phyloP scores from a whole-genome alignment of 1,140 invertebrate genomes.

The Uloborus diversus region DNA sequence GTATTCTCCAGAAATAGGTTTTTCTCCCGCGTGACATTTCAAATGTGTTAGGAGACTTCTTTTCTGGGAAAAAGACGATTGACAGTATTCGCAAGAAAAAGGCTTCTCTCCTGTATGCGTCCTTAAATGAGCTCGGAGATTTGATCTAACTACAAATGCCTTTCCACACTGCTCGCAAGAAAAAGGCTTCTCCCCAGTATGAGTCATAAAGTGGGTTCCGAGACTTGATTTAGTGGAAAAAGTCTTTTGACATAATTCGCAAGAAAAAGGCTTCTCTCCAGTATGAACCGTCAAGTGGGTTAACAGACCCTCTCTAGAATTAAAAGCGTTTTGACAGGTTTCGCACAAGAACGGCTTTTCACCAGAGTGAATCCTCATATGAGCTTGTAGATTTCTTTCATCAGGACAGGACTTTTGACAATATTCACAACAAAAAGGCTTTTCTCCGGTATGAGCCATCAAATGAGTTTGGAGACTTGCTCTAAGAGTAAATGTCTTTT shows the following conservation, averaged over 20 bases:
- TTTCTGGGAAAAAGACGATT: not conserved
- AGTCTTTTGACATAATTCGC: slow-evolving; percentile 65
- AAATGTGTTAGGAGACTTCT: not conserved
- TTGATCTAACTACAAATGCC: not conserved
- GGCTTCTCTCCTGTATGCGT: not conserved
- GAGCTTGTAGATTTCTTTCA: no score
- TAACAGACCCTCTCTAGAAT: not conserved
- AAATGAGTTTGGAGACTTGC: not conserved
- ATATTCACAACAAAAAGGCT: no score
- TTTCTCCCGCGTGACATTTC: not conserved
- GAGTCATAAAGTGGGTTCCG: not conserved
- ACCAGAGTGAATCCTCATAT: no score
- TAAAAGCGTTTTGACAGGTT: not conserved
- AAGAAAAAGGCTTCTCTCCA: slow-evolving; percentile 66
- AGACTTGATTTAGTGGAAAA: not conserved
- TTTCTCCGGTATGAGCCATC: not conserved
- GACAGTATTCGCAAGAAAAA: not conserved
- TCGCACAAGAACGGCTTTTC: not conserved
- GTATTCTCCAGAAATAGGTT: not conserved
- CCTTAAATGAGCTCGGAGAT: not conserved
- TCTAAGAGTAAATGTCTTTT: not conserved
- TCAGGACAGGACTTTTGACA: no score
- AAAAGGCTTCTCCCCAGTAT: not conserved
- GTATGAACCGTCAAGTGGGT: not conserved
- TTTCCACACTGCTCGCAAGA: not conserved